Conservation (phyloP, 1,140 invertebrate genomes). For the Oscheius sp. region DNA sequence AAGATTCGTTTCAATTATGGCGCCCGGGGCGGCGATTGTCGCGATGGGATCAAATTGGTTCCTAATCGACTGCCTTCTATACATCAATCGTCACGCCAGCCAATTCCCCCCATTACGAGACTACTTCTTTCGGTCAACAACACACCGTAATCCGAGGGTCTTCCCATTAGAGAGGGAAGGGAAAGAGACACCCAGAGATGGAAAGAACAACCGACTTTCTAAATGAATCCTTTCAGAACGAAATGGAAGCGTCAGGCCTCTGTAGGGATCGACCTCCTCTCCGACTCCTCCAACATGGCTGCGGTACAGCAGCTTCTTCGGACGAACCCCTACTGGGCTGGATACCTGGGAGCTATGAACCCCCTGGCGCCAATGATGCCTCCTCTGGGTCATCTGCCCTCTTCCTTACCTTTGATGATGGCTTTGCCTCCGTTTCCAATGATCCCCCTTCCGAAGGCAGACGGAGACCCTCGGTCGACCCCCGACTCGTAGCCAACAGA, state of each 20-base stretch:
- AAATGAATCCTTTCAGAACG: conserved; percentile 74
- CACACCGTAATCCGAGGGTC: too few relatives aligned
- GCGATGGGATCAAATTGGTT: conserved; percentile 11
- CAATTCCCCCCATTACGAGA: conserved; percentile 1
- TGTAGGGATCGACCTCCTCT: conserved; percentile 88
- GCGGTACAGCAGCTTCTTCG: conserved; percentile 90
- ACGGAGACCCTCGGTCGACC: conserved; percentile 1
- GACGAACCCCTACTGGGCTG: conserved; percentile 29
- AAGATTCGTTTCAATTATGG: conserved; percentile 12
- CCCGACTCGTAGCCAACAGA: conserved; percentile 13
- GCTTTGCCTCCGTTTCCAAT: not conserved
- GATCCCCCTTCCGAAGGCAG: not conserved
- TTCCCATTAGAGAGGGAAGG: too few relatives aligned
- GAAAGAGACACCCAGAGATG: too few relatives aligned
- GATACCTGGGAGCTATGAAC: conserved; percentile 4
- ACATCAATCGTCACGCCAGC: conserved; percentile 10
- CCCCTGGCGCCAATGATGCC: not conserved
- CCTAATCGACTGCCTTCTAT: conserved; percentile 11
- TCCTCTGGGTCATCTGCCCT: not conserved
- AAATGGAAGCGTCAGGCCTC: conserved; percentile 99
- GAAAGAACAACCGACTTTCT: too few relatives aligned
- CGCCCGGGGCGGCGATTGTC: conserved; percentile 9
- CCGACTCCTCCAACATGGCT: conserved; percentile 92
- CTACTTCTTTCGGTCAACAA: not conserved
- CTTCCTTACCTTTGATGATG: not conserved